These are phyloP conservation scores for Alosa alosa DNA, from an alignment of 2,113 vertebrate species.

Conservation along the genomic window DNA sequence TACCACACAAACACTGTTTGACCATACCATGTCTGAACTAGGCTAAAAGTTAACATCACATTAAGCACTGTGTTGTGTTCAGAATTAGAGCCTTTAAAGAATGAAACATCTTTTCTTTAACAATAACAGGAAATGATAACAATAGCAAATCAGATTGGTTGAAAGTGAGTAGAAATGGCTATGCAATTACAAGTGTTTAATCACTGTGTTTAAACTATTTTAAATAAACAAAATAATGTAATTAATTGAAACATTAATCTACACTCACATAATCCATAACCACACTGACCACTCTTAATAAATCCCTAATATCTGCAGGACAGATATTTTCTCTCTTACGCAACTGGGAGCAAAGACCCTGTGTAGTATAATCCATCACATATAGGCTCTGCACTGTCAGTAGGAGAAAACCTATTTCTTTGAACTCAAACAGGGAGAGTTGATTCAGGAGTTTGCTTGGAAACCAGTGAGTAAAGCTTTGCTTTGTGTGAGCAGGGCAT, in stretches of 20 bases:
- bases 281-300: not conserved
- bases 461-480: not conserved
- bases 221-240: not conserved
- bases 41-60: too few relatives aligned
- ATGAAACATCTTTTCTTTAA: not conserved
- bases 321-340: not conserved
- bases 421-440: not conserved
- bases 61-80: not conserved
- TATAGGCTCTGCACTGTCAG: not conserved
- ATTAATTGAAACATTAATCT: not conserved
- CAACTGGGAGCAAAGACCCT: not conserved
- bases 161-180: not conserved
- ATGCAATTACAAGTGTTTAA: not conserved
- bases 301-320: not conserved
- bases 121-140: not conserved
- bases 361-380: not conserved
- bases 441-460: not conserved
- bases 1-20: too few relatives aligned
- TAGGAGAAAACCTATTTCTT: not conserved
- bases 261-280: not conserved
- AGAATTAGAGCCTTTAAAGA: not conserved
- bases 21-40: not conserved
- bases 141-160: not conserved
- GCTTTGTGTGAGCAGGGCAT: not conserved
- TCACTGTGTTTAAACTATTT: not conserved